Evolutionary conservation across 2,888 invertebrate species (phyloP), one percentile per base, ranked within the genome.

Genomic region (Criorhina ranunculi): DNA sequence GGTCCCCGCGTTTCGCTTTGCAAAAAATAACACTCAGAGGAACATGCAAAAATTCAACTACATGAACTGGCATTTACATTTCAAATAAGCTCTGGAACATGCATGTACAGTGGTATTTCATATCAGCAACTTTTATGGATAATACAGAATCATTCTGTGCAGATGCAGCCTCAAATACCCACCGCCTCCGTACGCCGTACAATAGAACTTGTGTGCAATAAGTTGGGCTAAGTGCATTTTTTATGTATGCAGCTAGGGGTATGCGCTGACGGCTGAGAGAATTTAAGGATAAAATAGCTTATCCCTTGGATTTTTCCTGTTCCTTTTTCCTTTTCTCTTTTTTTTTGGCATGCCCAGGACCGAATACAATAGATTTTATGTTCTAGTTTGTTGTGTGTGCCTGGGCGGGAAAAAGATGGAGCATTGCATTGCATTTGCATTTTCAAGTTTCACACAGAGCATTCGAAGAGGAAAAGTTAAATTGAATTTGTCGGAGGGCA

Each of bases 151-250:
- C 77, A 77, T 69, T 70, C 31, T 31, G 57, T 81, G 49, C 70
- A 59, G 57, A 70, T 76, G 62, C 80, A 70, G 81, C 46, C 62
- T 72, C 67, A 73, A 73, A 83, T 67, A 83, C 75, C 62, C 12
- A 11, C 17, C 19, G 40, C 49, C 40, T 19, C 66, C 51, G 33
- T n/a, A 35, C 64, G 46, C 42, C 51, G 51, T 33, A 77, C 53
- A 51, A 51, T 70, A 64, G 51, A 19, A 35, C 40, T 62, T 42
- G 64, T 59, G 72, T 67, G 82, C 82, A 83, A 73, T 83, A 83
- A 83, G 78, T 83, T 83, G 78, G 62, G 42, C 64, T 83, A 82
- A 82, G 82, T 82, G 82, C 72, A 72, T 82, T 82, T 82, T 82
- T 82, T 77, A 72, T 77, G 60, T 60, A 78, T 75, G 49, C 75